phyloP scores from a whole-genome alignment of 2,888 invertebrate genomes.

The Ectemnius lituratus region DNA sequence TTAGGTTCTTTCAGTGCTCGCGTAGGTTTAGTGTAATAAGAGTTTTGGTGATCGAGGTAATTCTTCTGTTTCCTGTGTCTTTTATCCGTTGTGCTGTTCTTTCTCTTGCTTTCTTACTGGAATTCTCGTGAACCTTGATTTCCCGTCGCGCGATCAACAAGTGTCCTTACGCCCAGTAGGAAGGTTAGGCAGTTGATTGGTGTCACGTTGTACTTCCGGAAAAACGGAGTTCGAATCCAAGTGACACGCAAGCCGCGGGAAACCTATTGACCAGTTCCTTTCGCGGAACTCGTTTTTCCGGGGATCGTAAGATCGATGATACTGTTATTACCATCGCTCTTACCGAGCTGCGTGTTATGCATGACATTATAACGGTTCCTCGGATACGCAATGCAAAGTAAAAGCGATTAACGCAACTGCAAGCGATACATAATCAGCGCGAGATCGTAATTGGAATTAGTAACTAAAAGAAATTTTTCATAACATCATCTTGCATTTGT shows the following conservation, averaged over 20 bases:
- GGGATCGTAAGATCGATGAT: background rate
- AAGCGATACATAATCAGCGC: too few species aligned
- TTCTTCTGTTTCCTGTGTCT: background rate
- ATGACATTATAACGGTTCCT: background rate
- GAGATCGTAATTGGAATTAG: too few species aligned
- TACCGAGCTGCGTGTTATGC: background rate
- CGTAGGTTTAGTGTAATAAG: conserved; percentile 21
- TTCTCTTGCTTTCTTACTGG: too few species aligned
- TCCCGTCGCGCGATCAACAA: conserved; percentile 8
- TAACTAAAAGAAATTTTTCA: too few species aligned
- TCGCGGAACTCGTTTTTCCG: background rate
- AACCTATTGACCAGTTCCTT: background rate
- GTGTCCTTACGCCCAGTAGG: conserved; percentile 24
- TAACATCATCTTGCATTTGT: too few species aligned
- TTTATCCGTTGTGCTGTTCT: too few species aligned
- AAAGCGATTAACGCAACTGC: too few species aligned
- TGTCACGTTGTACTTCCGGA: conserved; percentile 49
- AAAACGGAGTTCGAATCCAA: conserved; percentile 50
- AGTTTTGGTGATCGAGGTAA: conserved; percentile 41
- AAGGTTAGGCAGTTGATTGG: conserved; percentile 49
- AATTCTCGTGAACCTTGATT: background rate
- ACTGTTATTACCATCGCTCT: background rate
- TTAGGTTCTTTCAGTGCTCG: conserved; percentile 45
- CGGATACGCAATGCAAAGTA: background rate
- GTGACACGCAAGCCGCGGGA: background rate